A percentile compares a stretch with the other conserved stretches of the same genome.
Conservation (phyloP, 1,140 invertebrate genomes). For the Drusus annulatus region DNA sequence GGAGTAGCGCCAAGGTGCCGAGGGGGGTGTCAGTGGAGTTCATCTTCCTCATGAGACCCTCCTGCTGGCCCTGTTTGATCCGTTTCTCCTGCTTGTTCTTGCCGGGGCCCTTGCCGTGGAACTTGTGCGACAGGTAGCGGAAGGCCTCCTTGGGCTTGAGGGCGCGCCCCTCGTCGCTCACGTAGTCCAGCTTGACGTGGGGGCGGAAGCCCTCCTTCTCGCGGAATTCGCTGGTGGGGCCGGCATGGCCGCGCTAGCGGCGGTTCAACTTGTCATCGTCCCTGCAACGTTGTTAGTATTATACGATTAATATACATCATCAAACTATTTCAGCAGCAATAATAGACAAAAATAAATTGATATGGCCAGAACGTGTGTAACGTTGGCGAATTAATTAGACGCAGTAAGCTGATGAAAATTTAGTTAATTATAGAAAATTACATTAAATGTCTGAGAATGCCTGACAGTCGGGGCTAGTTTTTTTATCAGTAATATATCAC, state of each 20-base stretch:
- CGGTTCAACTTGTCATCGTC: conserved; percentile 89
- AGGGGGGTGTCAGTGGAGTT: conserved; percentile 98
- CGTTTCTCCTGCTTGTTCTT: conserved; percentile 99
- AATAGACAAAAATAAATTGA: too few species aligned
- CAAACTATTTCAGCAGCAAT: too few species aligned
- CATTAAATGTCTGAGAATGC: too few species aligned
- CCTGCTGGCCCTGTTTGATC: conserved; percentile 95
- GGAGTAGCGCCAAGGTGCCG: conserved; percentile 92
- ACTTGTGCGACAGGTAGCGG: conserved; percentile 95
- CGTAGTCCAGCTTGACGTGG: conserved; percentile 97
- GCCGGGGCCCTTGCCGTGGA: conserved; percentile 99
- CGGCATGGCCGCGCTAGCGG: conserved; percentile 82
- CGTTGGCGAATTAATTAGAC: too few species aligned
- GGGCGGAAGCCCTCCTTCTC: conserved; percentile 96
- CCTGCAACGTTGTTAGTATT: conserved; percentile 65
- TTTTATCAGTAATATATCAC: too few species aligned
- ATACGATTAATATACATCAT: conserved; percentile 30
- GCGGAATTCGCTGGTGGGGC: conserved; percentile 92
- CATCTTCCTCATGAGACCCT: conserved; percentile 98
- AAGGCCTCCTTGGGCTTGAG: conserved; percentile 98
- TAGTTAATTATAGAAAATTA: too few species aligned
- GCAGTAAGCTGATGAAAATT: too few species aligned
- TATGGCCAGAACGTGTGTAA: too few species aligned
- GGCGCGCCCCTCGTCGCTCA: conserved; percentile 93
- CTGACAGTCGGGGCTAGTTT: too few species aligned